These are phyloP conservation scores for Helicoverpa assulta DNA, from an alignment of 2,888 invertebrate species.

Conservation along the genomic window DNA sequence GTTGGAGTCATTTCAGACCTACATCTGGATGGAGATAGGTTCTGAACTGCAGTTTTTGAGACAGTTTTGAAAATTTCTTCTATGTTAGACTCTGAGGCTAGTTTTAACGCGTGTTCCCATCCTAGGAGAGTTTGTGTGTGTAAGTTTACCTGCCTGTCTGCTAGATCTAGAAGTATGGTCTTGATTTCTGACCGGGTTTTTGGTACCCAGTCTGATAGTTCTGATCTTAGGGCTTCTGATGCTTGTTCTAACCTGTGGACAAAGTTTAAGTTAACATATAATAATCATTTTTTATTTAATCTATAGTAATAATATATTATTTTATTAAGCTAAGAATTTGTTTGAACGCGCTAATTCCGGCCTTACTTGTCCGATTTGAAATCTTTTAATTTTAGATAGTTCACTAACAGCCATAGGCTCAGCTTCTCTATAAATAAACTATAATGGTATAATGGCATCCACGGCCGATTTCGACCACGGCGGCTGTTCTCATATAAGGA, in stretches of 20 bases:
- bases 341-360: too few species aligned
- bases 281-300: too few species aligned
- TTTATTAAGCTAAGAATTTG: too few species aligned
- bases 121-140: conserved; percentile 75
- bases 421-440: too few species aligned
- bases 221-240: conserved; percentile 82
- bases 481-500: too few species aligned
- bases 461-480: too few species aligned
- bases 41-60: conserved; percentile 81
- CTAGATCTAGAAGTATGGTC: conserved; percentile 76
- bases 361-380: too few species aligned
- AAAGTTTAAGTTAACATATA: background rate
- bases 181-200: conserved; percentile 81
- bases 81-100: conserved; percentile 74
- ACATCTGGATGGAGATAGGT: conserved; percentile 79
- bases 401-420: too few species aligned
- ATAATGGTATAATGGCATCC: too few species aligned
- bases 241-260: conserved; percentile 81
- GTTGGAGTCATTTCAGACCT: conserved; percentile 70
- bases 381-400: too few species aligned
- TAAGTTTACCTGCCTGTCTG: conserved; percentile 75
- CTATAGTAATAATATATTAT: too few species aligned
- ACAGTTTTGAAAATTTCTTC: conserved; percentile 84
- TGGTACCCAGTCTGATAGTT: conserved; percentile 83
- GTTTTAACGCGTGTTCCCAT: conserved; percentile 81